Base-by-base conservation (phyloP, 2,797 vertebrate species). In the Darevskia nairensis region DNA sequence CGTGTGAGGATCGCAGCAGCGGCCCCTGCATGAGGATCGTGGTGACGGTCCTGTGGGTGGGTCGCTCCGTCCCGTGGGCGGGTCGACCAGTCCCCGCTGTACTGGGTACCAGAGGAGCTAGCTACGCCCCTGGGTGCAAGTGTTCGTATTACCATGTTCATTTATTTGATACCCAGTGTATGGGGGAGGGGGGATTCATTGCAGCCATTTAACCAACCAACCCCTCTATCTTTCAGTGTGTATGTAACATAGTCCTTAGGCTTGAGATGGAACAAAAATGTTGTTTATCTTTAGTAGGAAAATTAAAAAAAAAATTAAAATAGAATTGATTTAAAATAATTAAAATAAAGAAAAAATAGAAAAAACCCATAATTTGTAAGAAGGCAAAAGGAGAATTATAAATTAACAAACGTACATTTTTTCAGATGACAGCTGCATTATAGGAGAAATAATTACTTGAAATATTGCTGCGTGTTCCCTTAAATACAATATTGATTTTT, bases 401-500 rank as follows among this genome's bases (percentile, higher is more conserved):
- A 85, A 0, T 78, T 85, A 90, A 90, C 87, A 90, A 88, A 85
- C 76, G 55, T 25, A 35, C 0, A 84, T 71, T 69, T 69, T 39
- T 85, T 7, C 32, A 82, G 1, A 0, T 10, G 71, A 78, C 39
- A 84, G 15, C 6, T 78, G 35, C 3, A 32, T 82, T 84, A 71
- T 76, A 78, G 90, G 88, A 66, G 2, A 92, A 93, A 88, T 59
- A 88, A 89, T 8, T 85, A 8, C 44, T 82, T 87, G 39, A 90
- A 89, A 88, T 89, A 72, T 6, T 1, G 27, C 55, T 0, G 3
- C 32, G 0, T 11, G 6, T 76, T 86, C 32, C 23, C 17, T 41
- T 87, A 90, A 86, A 87, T 0, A 23, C 46, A n/a, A 3, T 86
- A 64, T 44, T 46, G 3, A 1, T 4, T 75, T 79, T 41, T 0